Evolutionary conservation across 30 jellyfish, hydroid and myxozoan genomes (phyloP).

Genomic region (Aurelia aurita): DNA sequence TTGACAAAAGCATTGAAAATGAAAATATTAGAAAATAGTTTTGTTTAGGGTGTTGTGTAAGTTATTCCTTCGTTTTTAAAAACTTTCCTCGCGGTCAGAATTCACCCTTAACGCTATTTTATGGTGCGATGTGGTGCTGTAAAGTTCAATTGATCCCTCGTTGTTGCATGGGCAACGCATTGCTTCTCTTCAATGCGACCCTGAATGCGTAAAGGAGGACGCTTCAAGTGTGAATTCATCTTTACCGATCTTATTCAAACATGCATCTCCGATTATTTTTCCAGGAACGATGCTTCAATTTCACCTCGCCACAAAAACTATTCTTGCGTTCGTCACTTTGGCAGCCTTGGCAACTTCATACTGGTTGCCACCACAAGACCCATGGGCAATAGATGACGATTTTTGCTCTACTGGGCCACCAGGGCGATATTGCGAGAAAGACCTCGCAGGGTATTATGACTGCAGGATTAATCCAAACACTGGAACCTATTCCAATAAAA

Average conservation of each 20-base stretch:
- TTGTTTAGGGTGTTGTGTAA: too few species aligned
- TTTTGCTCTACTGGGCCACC: conserved; percentile 77
- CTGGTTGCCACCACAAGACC: conserved; percentile 63
- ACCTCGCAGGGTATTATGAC: conserved; percentile 56
- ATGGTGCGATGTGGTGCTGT: too few species aligned
- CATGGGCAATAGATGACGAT: conserved; percentile 37
- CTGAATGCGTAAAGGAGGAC: too few species aligned
- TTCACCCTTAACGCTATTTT: too few species aligned
- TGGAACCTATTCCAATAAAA: conserved; percentile 59
- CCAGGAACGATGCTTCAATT: background rate
- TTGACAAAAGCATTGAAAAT: too few species aligned
- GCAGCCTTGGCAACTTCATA: conserved; percentile 46
- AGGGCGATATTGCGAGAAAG: conserved; percentile 64
- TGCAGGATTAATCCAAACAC: conserved; percentile 64
- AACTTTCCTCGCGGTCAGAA: too few species aligned
- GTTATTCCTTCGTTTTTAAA: too few species aligned
- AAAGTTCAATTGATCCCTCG: too few species aligned
- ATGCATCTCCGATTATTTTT: background rate
- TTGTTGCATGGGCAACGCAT: too few species aligned
- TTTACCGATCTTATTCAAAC: too few species aligned
- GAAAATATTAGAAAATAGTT: too few species aligned
- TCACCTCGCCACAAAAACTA: background rate
- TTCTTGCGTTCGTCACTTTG: conserved; percentile 4
- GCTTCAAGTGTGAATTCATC: too few species aligned
- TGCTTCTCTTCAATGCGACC: background rate